Evolutionary conservation across 2,797 vertebrate species (phyloP).

Genomic region (Halcyon smyrnensis): DNA sequence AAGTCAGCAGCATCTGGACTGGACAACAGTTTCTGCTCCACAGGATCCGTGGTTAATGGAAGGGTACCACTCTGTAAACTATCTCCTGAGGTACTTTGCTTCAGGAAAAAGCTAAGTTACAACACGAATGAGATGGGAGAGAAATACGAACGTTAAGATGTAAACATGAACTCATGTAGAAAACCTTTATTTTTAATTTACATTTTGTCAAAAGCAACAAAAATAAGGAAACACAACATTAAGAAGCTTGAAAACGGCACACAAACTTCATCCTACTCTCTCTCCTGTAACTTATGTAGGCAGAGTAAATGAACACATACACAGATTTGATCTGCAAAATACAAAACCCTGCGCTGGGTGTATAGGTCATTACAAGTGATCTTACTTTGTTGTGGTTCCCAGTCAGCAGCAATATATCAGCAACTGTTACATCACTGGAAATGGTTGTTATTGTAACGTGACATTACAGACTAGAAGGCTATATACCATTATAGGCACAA

Average conservation of each 20-base stretch:
- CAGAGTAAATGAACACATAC: background rate
- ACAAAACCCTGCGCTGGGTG: background rate
- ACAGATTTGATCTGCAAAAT: background rate
- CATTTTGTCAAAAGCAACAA: background rate
- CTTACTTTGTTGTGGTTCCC: background rate
- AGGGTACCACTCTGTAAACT: slow-evolving; percentile 89
- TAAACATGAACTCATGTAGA: background rate
- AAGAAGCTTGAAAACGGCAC: background rate
- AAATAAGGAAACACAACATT: background rate
- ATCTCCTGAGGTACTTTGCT: slow-evolving; percentile 93
- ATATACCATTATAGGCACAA: background rate
- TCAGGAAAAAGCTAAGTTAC: slow-evolving; percentile 88
- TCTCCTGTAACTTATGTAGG: background rate
- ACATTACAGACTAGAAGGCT: background rate
- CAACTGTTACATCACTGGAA: background rate
- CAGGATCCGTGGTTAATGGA: slow-evolving; percentile 75
- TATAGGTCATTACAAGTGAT: background rate
- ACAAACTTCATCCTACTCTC: background rate
- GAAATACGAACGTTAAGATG: background rate
- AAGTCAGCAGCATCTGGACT: slow-evolving; percentile 78
- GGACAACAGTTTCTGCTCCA: slow-evolving; percentile 80
- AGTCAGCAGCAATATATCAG: background rate
- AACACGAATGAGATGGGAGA: background rate
- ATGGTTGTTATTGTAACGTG: background rate
- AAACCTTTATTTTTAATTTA: background rate